Percentiles rank a stretch among this genome's conserved stretches.
Conservation (phyloP, 2,113 vertebrate species). For the Neopipo cinnamomea region DNA sequence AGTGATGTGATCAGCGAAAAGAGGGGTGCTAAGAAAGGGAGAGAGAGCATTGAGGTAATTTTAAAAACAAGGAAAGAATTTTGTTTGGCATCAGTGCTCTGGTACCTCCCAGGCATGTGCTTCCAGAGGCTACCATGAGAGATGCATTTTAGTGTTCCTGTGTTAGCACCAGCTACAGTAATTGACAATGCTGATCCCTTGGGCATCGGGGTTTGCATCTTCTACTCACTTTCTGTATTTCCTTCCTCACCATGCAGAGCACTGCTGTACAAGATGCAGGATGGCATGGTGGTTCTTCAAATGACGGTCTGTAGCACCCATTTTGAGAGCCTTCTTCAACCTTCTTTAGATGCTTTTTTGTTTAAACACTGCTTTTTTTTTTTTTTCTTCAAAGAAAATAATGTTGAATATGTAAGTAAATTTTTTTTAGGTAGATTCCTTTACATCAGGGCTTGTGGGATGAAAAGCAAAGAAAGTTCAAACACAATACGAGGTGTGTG, state of each 20-base stretch:
- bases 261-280: fast-evolving
- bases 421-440: slow-evolving; percentile 58
- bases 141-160: neutral
- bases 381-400: slow-evolving; percentile 65
- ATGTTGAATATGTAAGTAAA: slow-evolving; percentile 66
- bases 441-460: slow-evolving; percentile 67
- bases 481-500: neutral
- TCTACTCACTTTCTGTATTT: fast-evolving
- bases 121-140: neutral
- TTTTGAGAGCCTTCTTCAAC: slow-evolving; percentile 30
- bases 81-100: neutral
- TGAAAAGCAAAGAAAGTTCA: slow-evolving; percentile 1
- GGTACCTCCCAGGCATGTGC: neutral
- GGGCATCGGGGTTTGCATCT: neutral
- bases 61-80: neutral
- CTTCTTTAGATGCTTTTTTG: slow-evolving; percentile 25
- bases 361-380: neutral
- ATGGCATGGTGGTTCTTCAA: neutral
- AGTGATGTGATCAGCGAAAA: neutral
- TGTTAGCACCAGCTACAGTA: neutral
- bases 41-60: neutral
- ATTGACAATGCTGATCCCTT: neutral
- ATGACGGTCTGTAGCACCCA: neutral
- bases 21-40: neutral
- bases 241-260: neutral